Conservation (phyloP, 2,888 invertebrate genomes). For the Onchidella celtica region DNA sequence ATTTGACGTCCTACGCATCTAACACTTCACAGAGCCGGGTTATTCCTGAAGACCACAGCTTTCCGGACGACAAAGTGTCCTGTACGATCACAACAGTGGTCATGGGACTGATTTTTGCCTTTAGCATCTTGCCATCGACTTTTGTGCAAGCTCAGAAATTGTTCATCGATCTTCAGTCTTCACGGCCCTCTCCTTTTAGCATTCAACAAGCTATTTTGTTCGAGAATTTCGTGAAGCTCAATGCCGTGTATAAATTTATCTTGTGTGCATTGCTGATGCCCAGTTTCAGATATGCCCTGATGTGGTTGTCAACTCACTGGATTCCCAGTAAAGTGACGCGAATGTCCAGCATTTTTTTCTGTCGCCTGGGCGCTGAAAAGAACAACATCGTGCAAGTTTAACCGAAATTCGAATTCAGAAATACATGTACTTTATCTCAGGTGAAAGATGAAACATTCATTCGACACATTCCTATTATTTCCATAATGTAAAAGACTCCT, state of each 20-base stretch:
- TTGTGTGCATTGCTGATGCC: constrained; percentile 14
- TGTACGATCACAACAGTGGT: constrained; percentile 28
- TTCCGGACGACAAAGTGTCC: constrained; percentile 8
- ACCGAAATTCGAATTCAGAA: no score
- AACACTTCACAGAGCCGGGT: neutral
- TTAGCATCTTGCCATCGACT: constrained; percentile 15
- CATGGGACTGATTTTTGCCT: constrained; percentile 4
- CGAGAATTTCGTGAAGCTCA: constrained; percentile 30
- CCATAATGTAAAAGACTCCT: no score
- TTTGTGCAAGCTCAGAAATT: constrained; percentile 19
- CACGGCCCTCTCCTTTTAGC: constrained; percentile 1
- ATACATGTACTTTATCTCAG: no score
- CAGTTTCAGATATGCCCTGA: constrained; percentile 34
- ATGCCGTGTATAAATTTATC: constrained; percentile 36
- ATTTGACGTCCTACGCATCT: neutral
- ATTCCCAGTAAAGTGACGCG: constrained; percentile 33
- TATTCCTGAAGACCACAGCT: constrained; percentile 1
- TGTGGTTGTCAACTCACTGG: constrained; percentile 37
- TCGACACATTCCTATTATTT: no score
- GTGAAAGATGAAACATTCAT: no score
- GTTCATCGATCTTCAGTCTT: neutral
- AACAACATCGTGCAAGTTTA: neutral
- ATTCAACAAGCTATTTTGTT: constrained; percentile 39
- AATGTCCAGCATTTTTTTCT: constrained; percentile 22
- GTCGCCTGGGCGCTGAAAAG: neutral